Percentiles rank a stretch among this genome's conserved stretches.
phyloP scores from a whole-genome alignment of 1,140 invertebrate species.

The Monomorium pharaonis region DNA sequence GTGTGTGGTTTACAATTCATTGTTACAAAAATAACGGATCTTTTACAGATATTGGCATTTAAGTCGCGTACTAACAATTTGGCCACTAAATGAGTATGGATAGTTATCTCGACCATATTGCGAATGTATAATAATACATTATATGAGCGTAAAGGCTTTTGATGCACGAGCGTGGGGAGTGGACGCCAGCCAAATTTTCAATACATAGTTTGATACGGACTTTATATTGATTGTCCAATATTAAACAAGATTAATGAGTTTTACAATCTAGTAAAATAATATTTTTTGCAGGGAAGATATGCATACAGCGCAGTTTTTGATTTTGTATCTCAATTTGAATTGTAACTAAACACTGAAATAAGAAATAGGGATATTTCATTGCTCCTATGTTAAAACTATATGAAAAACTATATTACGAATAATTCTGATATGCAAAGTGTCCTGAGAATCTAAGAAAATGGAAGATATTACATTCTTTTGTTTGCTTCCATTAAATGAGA shows the following conservation, averaged over 20 bases:
- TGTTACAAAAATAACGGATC: background rate
- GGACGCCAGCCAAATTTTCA: no score
- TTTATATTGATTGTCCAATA: background rate
- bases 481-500: background rate
- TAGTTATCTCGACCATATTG: background rate
- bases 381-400: background rate
- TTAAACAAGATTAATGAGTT: background rate
- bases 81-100: background rate
- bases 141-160: no score
- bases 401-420: background rate
- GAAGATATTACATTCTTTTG: background rate
- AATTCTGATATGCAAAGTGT: background rate
- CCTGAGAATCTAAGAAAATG: background rate
- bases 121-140: background rate
- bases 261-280: background rate
- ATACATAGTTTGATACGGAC: no score
- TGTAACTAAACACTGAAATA: background rate
- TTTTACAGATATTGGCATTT: background rate
- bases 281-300: background rate
- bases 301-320: background rate
- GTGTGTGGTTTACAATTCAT: background rate
- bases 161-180: no score
- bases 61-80: background rate
- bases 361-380: background rate
- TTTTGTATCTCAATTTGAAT: background rate